Conservation (phyloP, 2,888 invertebrate species). For the Polia nebulosa region DNA sequence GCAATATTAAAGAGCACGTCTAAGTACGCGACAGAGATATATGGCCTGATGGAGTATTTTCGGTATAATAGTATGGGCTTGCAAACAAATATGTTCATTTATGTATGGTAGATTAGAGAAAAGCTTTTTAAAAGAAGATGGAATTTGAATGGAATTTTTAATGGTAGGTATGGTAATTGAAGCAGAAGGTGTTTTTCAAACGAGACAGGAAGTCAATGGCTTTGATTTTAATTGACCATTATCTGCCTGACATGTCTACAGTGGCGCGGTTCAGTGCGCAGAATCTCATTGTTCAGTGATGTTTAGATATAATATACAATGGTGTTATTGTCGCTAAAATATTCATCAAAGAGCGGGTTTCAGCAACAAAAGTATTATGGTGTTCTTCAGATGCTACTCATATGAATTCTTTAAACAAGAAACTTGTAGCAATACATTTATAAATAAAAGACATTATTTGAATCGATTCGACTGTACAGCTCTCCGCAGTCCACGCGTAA, state of each 20-base stretch:
- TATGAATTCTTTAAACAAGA: background rate
- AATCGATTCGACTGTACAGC: slow-evolving; percentile 19
- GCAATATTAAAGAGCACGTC: slow-evolving; percentile 51
- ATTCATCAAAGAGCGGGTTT: slow-evolving; percentile 1
- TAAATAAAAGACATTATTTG: background rate
- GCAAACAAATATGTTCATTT: slow-evolving; percentile 9
- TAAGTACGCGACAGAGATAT: slow-evolving; percentile 13
- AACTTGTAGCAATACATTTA: slow-evolving; percentile 28
- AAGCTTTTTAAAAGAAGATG: slow-evolving; percentile 1
- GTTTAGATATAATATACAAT: slow-evolving; percentile 22
- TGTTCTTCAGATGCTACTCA: slow-evolving; percentile 6
- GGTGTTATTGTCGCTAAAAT: slow-evolving; percentile 3
- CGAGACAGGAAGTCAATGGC: background rate
- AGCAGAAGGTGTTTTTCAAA: background rate
- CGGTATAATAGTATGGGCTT: background rate
- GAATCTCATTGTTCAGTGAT: slow-evolving; percentile 26
- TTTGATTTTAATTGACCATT: slow-evolving; percentile 13
- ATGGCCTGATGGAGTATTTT: slow-evolving; percentile 15
- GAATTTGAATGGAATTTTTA: background rate
- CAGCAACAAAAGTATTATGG: slow-evolving; percentile 3
- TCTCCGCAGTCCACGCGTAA: slow-evolving; percentile 5
- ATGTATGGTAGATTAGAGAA: background rate
- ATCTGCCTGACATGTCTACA: background rate
- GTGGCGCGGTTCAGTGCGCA: background rate
- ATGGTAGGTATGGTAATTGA: slow-evolving; percentile 1